Percentiles rank a stretch among this genome's conserved stretches.
phyloP scores from a whole-genome alignment of 2,113 vertebrate species.

The Forbesichthys papilliferus region DNA sequence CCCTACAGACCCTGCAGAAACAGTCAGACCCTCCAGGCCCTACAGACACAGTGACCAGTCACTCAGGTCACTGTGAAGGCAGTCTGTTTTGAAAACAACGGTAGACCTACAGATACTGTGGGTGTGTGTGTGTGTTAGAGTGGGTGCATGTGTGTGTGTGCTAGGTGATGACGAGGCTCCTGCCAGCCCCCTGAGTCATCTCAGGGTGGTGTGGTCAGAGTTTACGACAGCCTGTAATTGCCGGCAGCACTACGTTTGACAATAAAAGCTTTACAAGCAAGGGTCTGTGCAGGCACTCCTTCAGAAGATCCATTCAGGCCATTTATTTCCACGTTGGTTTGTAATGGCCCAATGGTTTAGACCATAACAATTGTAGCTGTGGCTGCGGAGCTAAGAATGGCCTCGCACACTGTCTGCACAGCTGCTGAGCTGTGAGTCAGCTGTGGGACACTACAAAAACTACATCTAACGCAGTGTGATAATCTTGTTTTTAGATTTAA shows the following conservation, averaged over 20 bases:
- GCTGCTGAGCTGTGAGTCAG: neutral
- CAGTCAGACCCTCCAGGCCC: too few species aligned
- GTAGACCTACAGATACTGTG: too few species aligned
- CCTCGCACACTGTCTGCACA: constrained; percentile 8
- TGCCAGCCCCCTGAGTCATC: constrained; percentile 70
- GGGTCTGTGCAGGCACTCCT: constrained; percentile 51
- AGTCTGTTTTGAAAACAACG: too few species aligned
- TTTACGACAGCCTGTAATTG: constrained; percentile 71
- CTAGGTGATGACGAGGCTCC: constrained; percentile 47
- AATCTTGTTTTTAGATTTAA: too few species aligned
- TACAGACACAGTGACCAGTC: too few species aligned
- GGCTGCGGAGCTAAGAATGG: constrained; percentile 28
- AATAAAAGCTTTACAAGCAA: constrained; percentile 71
- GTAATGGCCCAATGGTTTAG: constrained; percentile 31
- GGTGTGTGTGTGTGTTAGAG: too few species aligned
- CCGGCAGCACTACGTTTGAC: constrained; percentile 70
- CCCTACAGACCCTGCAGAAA: too few species aligned
- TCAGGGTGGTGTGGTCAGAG: constrained; percentile 47
- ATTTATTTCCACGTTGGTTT: constrained; percentile 48
- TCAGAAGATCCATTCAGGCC: constrained; percentile 32
- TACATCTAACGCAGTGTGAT: too few species aligned
- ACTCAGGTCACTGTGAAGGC: too few species aligned
- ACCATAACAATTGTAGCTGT: constrained; percentile 18
- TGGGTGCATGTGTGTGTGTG: neutral
- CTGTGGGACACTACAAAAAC: too few species aligned